These are phyloP conservation scores for Vipera latastei DNA, from an alignment of 2,797 vertebrate genomes.

Conservation along the genomic window DNA sequence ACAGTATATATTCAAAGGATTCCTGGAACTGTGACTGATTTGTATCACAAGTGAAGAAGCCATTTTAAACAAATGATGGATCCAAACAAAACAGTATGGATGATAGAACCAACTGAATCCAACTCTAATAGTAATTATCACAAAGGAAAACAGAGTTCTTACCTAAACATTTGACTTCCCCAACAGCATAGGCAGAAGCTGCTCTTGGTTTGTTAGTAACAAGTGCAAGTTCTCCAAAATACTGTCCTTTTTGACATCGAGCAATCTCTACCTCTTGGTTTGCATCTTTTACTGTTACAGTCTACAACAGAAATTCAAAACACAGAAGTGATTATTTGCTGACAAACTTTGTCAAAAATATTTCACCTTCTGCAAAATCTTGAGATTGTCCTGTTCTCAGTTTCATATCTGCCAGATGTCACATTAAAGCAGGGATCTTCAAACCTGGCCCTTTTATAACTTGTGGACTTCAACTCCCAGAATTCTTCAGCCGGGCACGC, in stretches of 20 bases:
- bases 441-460: too few relatives aligned
- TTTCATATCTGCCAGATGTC: not conserved
- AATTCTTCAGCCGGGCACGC: too few relatives aligned
- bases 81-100: not conserved
- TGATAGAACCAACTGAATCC: slow-evolving; percentile 5
- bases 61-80: not conserved
- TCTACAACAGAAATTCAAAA: slow-evolving; percentile 72
- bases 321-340: slow-evolving; percentile 23
- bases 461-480: too few relatives aligned
- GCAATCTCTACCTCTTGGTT: slow-evolving; percentile 93
- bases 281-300: slow-evolving; percentile 85
- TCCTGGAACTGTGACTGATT: not conserved
- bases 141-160: slow-evolving; percentile 55
- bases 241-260: slow-evolving; percentile 91
- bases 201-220: slow-evolving; percentile 98
- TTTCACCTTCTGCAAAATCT: not conserved
- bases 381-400: not conserved
- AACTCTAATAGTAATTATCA: not conserved
- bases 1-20: not conserved
- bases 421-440: not conserved
- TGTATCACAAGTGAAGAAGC: not conserved
- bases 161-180: slow-evolving; percentile 94
- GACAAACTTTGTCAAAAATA: not conserved
- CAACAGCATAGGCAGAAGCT: slow-evolving; percentile 92
- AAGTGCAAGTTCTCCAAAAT: slow-evolving; percentile 97